Evolutionary conservation across 2,888 invertebrate species (phyloP), one percentile per base, ranked within the genome.

Genomic region (Venustoraphidia nigricollis): DNA sequence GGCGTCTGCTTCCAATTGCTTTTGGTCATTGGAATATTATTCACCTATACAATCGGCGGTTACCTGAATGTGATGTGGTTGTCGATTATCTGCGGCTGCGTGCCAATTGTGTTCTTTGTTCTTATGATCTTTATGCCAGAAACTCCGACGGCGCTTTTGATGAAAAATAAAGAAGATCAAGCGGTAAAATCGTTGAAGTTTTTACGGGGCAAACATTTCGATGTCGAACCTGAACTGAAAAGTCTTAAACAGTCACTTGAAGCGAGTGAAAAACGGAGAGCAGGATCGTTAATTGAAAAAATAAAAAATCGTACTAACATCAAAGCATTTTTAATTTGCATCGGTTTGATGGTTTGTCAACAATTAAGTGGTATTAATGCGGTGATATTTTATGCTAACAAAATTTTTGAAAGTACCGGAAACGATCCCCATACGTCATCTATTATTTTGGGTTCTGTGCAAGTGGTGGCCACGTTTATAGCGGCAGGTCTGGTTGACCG

Each of bases 321-420:
- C 48, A 62, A 59, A 49, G 64, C 61, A 8, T 58, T 65, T 34
- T 39, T 62, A 4, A 61, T 66, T 49, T 59, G 65, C 38, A 49
- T 66, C 10, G 62, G 63, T 2, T 60, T 75, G 39, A 73, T 74
- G 69, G 53, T 71, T 8, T 83, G 85, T 65, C 87, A 87, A 58
- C 86, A 87, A 63, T 75, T 83, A 59, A 81, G 81, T 48, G 87
- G 87, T 49, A 75, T 86, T 55, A 85, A 86, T 65, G 84, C 84
- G 1, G 81, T 87, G 51, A 82, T 86, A 57, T 85, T 86, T 66
- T 85, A 83, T 61, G 79, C 83, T 1, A 74, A 75, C 50, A 69
- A 71, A 45, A 86, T 87, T 57, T 85, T 87, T 65, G 56, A 69
- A 44, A 78, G 77, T 3, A 79, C 85, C 9, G 82, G 27, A 6